Conservation (phyloP, 1,140 invertebrate genomes). For the Araneus ventricosus region DNA sequence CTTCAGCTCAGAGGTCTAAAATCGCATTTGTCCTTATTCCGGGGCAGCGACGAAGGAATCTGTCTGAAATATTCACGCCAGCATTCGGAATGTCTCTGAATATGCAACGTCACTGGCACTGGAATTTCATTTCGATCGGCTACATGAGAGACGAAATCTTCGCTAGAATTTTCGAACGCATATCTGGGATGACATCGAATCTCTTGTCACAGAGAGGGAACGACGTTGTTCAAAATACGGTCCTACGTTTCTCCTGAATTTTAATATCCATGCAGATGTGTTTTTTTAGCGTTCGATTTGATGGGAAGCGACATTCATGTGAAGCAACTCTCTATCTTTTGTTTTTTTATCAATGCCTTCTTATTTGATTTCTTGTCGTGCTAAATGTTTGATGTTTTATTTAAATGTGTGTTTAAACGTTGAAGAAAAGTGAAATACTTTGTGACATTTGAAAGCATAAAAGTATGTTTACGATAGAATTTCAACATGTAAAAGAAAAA, state of each 20-base stretch:
- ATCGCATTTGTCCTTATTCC: background rate
- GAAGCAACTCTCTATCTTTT: background rate
- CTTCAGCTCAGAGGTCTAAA: background rate
- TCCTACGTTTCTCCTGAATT: background rate
- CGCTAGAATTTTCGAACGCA: background rate
- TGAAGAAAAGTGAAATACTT: no score
- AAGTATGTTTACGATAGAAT: no score
- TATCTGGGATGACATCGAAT: conserved; percentile 7
- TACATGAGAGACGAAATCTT: background rate
- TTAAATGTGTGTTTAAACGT: no score
- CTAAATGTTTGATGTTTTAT: no score
- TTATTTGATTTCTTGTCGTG: background rate
- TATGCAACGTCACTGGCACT: background rate
- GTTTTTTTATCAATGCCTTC: background rate
- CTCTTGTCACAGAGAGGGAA: background rate
- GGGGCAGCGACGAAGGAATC: background rate
- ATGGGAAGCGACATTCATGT: background rate
- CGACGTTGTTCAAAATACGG: background rate
- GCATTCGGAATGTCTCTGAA: background rate
- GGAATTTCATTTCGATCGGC: conserved; percentile 33
- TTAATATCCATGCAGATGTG: background rate
- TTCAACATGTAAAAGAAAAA: no score
- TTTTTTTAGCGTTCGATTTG: background rate
- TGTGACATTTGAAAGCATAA: no score
- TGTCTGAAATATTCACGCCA: background rate